Evolutionary conservation across 2,888 invertebrate genomes (phyloP).

Genomic region (Eupithecia inturbata): DNA sequence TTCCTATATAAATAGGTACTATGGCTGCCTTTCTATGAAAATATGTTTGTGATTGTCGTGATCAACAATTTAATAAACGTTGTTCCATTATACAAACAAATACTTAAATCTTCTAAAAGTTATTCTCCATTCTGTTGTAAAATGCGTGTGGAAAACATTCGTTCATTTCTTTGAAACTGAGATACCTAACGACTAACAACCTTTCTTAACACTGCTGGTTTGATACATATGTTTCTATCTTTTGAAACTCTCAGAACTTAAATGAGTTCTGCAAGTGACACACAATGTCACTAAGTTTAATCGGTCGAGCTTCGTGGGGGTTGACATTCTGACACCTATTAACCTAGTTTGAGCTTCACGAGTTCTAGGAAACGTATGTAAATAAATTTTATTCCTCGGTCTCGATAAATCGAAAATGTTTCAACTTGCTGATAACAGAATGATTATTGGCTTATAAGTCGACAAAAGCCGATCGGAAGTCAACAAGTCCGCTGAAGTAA

Average conservation of each 20-base stretch:
- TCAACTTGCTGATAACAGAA: not conserved
- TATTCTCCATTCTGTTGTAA: not conserved
- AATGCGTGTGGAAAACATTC: not conserved
- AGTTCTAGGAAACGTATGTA: not conserved
- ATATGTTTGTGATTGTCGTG: not conserved
- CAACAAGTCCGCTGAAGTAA: not conserved
- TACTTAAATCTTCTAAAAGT: not conserved
- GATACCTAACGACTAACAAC: not conserved
- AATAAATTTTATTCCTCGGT: not conserved
- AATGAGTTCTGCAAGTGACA: not conserved
- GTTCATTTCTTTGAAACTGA: not conserved
- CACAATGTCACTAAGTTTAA: not conserved
- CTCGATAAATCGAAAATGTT: not conserved
- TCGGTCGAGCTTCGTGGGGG: not conserved
- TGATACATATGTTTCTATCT: not conserved
- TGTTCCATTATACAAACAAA: not conserved
- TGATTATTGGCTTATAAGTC: not conserved
- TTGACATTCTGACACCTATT: not conserved
- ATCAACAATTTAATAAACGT: not conserved
- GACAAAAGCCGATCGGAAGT: not conserved
- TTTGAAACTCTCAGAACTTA: not conserved
- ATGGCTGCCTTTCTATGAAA: too few relatives aligned
- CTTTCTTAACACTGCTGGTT: not conserved
- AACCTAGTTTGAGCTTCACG: not conserved
- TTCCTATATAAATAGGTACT: too few relatives aligned